phyloP scores from a whole-genome alignment of 2,113 vertebrate genomes.

The Rynchops niger region DNA sequence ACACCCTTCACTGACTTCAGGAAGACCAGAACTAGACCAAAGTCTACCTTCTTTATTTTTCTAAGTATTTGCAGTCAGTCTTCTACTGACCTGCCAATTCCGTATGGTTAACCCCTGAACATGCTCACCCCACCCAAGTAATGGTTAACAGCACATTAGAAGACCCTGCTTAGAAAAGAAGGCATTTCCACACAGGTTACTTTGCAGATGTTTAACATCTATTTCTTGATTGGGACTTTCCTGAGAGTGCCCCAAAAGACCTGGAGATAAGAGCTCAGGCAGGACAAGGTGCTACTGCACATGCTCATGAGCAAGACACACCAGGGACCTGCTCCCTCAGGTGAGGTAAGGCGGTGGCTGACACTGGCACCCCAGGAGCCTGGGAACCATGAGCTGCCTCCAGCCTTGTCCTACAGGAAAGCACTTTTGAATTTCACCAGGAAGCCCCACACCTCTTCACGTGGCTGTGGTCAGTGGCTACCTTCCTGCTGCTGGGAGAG shows the following conservation, averaged over 20 bases:
- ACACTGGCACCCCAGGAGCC: background rate
- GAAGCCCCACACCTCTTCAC: background rate
- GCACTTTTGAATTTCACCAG: background rate
- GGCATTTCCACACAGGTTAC: background rate
- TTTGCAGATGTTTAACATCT: background rate
- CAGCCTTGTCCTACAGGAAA: background rate
- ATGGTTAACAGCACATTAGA: background rate
- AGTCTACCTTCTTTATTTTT: background rate
- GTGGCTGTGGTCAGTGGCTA: accelerated
- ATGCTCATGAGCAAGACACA: accelerated
- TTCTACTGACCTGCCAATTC: background rate
- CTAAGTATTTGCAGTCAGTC: background rate
- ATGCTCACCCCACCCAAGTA: background rate
- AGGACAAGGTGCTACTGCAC: background rate
- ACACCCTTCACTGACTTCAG: background rate
- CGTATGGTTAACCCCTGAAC: background rate
- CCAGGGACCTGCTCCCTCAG: background rate
- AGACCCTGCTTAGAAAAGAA: background rate
- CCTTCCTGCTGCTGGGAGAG: background rate
- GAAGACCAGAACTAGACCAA: background rate
- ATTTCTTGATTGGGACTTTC: background rate
- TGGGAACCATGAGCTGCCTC: background rate
- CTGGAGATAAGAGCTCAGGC: background rate
- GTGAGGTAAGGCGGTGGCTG: background rate
- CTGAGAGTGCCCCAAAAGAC: background rate